These are phyloP conservation scores for Pachyseris speciosa DNA, from an alignment of 64 coral and sea anemone species.

Conservation along the genomic window DNA sequence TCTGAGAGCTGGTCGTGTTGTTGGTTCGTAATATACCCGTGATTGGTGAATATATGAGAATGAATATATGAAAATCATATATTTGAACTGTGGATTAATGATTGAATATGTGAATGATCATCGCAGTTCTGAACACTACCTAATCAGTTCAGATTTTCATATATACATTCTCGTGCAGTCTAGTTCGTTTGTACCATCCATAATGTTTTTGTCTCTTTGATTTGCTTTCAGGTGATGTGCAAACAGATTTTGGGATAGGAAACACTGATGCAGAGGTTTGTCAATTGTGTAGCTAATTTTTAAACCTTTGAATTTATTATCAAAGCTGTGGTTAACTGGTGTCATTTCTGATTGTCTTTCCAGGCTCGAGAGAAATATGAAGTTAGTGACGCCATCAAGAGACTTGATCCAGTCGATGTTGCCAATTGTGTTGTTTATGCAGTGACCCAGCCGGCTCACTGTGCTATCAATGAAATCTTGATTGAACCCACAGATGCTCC, in stretches of 20 bases:
- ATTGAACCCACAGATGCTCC: constrained; percentile 84
- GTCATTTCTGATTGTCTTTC: background rate
- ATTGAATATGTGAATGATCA: too few relatives aligned
- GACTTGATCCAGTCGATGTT: constrained; percentile 71
- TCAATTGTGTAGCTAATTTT: background rate
- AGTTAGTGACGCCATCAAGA: constrained; percentile 64
- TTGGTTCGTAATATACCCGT: too few relatives aligned
- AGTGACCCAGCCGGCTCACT: constrained; percentile 84
- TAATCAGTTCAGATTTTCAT: too few relatives aligned
- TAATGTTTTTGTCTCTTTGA: background rate
- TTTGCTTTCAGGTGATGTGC: constrained; percentile 63
- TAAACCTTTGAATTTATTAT: too few relatives aligned
- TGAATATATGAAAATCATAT: too few relatives aligned
- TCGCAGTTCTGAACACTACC: too few relatives aligned
- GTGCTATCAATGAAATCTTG: constrained; percentile 90
- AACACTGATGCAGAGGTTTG: constrained; percentile 24
- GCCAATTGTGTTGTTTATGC: constrained; percentile 81
- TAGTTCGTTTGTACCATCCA: background rate
- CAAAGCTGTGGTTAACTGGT: background rate
- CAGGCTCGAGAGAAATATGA: constrained; percentile 89
- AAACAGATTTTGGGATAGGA: constrained; percentile 52
- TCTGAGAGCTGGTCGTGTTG: too few relatives aligned
- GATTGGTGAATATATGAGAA: too few relatives aligned
- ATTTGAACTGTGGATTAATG: too few relatives aligned
- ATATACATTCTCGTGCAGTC: too few relatives aligned